phyloP scores from a whole-genome alignment of 2,113 vertebrate species.

The Lophochroa leadbeateri region DNA sequence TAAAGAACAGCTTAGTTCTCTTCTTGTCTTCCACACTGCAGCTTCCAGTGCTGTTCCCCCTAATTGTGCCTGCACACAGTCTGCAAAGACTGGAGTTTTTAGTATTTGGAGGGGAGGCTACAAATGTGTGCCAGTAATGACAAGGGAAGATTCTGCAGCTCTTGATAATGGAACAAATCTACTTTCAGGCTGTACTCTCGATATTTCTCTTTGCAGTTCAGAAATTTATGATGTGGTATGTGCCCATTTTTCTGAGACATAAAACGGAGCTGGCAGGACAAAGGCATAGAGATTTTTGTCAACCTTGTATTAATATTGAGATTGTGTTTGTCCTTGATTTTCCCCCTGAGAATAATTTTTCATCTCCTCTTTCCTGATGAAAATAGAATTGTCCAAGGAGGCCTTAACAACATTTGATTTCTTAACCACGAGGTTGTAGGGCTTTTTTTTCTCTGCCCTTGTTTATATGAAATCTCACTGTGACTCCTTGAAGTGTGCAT shows the following conservation, averaged over 20 bases:
- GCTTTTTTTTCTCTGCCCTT: neutral
- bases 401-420: neutral
- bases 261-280: neutral
- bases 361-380: constrained; percentile 10
- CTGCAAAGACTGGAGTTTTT: neutral
- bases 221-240: neutral
- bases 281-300: constrained; percentile 26
- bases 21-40: neutral
- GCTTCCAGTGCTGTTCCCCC: neutral
- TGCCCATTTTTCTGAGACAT: neutral
- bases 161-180: neutral
- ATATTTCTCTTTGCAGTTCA: neutral
- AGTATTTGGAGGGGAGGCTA: neutral
- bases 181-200: neutral
- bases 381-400: constrained; percentile 14
- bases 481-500: neutral
- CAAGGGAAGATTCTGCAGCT: neutral
- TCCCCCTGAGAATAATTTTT: constrained; percentile 33
- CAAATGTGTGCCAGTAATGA: neutral
- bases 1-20: neutral
- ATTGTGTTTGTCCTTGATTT: constrained; percentile 27
- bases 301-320: constrained; percentile 15
- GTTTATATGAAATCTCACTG: neutral
- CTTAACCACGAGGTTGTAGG: neutral
- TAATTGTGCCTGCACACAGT: neutral